phyloP scores from a whole-genome alignment of 1,140 invertebrate species.

The Bombus superbus region DNA sequence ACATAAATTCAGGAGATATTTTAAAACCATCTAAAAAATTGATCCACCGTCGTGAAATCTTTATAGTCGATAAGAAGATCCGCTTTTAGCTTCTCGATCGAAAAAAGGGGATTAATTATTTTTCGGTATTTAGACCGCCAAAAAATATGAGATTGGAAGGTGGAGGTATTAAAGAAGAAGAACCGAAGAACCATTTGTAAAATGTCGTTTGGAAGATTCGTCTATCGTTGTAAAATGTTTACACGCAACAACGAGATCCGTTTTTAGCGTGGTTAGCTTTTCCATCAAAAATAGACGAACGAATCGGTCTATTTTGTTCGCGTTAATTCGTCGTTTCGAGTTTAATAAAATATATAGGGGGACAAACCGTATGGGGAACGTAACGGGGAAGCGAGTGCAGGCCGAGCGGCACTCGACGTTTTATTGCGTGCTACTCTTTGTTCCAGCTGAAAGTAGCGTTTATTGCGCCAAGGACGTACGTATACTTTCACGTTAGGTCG shows the following conservation, averaged over 20 bases:
- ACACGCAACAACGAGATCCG: neutral
- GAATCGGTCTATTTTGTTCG: neutral
- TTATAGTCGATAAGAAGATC: too few relatives aligned
- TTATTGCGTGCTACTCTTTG: constrained; percentile 42
- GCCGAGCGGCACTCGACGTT: neutral
- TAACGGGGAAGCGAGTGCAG: constrained; percentile 25
- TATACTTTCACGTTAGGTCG: constrained; percentile 38
- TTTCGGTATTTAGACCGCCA: neutral
- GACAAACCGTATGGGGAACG: neutral
- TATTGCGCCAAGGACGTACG: constrained; percentile 39
- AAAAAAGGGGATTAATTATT: neutral
- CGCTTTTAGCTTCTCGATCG: too few relatives aligned
- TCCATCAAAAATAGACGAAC: neutral
- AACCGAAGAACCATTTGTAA: neutral
- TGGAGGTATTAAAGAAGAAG: too few relatives aligned
- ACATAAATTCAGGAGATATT: neutral
- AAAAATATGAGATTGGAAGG: neutral
- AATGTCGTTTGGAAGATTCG: neutral
- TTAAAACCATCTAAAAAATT: neutral
- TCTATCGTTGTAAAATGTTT: neutral
- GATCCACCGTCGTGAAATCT: neutral
- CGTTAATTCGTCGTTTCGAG: neutral
- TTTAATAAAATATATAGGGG: neutral
- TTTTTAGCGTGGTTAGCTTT: neutral
- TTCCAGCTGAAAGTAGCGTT: constrained; percentile 35